phyloP scores from a whole-genome alignment of 1,140 invertebrate species.

The Mamestra configurata region DNA sequence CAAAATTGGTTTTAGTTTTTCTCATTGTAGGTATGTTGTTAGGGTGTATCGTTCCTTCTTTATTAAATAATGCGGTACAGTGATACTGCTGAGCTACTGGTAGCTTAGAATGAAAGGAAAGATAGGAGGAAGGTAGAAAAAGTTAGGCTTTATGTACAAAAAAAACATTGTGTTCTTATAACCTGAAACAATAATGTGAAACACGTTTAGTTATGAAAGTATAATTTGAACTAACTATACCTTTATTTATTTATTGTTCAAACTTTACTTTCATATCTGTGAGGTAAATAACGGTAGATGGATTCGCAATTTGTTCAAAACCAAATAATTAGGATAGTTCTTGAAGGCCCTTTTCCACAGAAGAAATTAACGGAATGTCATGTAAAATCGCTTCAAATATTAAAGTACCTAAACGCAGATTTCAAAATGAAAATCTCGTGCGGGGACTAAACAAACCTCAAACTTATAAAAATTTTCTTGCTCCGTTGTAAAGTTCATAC shows the following conservation, averaged over 20 bases:
- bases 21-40: conserved; percentile 14
- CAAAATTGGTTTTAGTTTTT: conserved; percentile 49
- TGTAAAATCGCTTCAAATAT: not conserved
- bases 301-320: too few species aligned
- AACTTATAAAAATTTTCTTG: conserved; percentile 9
- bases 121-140: too few species aligned
- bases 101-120: not conserved
- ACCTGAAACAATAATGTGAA: too few species aligned
- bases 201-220: too few species aligned
- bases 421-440: not conserved
- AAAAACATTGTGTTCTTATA: too few species aligned
- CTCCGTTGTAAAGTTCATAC: conserved; percentile 4
- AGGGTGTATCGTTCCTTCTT: not conserved
- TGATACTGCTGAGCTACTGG: not conserved
- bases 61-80: not conserved
- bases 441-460: not conserved
- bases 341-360: not conserved
- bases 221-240: too few species aligned
- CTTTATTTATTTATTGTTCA: too few species aligned
- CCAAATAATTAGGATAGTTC: not conserved
- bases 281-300: too few species aligned
- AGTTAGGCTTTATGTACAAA: too few species aligned
- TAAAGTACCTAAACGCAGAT: not conserved
- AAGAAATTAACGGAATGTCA: not conserved
- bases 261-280: too few species aligned